Base-by-base conservation (phyloP, 2,888 invertebrate genomes). In the Mimachlamys varia region DNA sequence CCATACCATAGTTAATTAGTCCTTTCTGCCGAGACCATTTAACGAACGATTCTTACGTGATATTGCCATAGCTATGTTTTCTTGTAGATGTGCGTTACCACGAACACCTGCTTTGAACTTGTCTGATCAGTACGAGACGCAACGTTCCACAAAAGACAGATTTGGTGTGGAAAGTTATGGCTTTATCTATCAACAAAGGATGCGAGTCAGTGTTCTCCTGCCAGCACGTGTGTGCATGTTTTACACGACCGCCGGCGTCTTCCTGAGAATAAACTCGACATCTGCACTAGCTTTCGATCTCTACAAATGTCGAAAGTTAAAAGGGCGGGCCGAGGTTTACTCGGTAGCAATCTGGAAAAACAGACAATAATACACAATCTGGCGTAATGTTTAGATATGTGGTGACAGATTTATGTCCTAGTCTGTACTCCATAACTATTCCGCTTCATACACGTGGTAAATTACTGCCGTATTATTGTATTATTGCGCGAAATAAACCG, bases 201-300 rank as follows among this genome's bases (percentile, higher is more conserved):
- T 27, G 33, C 33, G 33, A 33, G 27, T 13, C 22, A 33, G 27
- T 33, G 10, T 76, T 44, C 76, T 17, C 76, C 33, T 76, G 76
- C 76, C 27, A 76, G 76, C 76, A 76, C 76, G 33, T 76, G 76
- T 76, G 15, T 33, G 76, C 76, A 22, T 33, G 76, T 76, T 76
- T 76, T 76, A 76, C 76, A 76, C 33, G 76, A 76, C 76, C 76
- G 76, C 76, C 76, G 76, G 76, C 76, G 76, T 76, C 76, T 76
- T 76, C 76, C 76, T 27, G 76, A 76, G 33, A 33, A 76, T 76
- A 76, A 76, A 76, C 76, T 33, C 33, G 10, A 33, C 76, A 76
- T 76, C 76, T 76, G 76, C 33, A 76, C 27, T 33, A 76, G 27
- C 27, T 76, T 76, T 33, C 4, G 76, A 76, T 76, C 76, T 33